phyloP scores from a whole-genome alignment of 1,140 invertebrate genomes.

The Lordiphosa clarofinis region DNA sequence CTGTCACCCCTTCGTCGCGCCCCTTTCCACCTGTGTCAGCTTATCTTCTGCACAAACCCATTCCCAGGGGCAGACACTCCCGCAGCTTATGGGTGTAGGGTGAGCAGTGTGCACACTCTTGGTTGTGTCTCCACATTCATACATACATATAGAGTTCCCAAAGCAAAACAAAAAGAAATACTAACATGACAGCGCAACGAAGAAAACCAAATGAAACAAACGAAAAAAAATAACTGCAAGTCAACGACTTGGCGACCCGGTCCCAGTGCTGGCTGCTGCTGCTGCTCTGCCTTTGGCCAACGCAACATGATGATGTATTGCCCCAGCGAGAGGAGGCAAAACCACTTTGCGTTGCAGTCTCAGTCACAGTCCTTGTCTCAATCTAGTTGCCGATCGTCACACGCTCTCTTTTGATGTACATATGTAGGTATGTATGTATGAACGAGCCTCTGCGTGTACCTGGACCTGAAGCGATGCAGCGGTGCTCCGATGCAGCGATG shows the following conservation, averaged over 20 bases:
- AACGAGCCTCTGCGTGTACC: not conserved
- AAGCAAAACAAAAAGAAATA: constrained; percentile 18
- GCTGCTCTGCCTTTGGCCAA: not conserved
- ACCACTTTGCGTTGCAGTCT: constrained; percentile 26
- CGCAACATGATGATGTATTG: constrained; percentile 27
- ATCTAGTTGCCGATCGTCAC: constrained; percentile 38
- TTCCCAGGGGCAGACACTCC: not conserved
- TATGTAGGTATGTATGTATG: constrained; percentile 7
- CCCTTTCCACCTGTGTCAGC: too few relatives aligned
- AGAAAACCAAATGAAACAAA: constrained; percentile 20
- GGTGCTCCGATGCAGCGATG: not conserved
- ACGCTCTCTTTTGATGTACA: constrained; percentile 15
- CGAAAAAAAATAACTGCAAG: constrained; percentile 25
- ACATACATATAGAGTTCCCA: constrained; percentile 6
- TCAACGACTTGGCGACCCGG: constrained; percentile 28
- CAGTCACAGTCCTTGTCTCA: constrained; percentile 27
- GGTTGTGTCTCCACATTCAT: not conserved
- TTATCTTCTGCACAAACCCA: too few relatives aligned
- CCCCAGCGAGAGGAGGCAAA: constrained; percentile 11
- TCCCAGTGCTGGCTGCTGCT: constrained; percentile 8
- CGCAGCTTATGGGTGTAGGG: constrained; percentile 1
- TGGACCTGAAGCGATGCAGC: not conserved
- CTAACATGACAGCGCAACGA: constrained; percentile 11
- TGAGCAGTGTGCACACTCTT: constrained; percentile 1
- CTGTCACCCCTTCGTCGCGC: too few relatives aligned